Evolutionary conservation across 2,797 vertebrate species (phyloP).

Genomic region (Novumbra hubbsi): DNA sequence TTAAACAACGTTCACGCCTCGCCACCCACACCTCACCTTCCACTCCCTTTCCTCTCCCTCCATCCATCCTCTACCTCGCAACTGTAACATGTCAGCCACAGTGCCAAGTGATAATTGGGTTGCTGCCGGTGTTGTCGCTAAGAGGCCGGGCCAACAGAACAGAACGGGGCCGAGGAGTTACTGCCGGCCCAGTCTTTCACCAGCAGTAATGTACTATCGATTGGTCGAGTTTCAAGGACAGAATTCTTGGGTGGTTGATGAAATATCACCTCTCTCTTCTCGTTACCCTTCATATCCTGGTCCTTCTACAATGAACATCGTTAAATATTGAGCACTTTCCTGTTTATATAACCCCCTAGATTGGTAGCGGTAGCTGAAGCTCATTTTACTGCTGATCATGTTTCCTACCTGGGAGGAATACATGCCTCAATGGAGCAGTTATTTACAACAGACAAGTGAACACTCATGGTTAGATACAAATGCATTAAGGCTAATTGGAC

Average conservation of each 20-base stretch:
- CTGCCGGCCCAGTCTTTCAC: not conserved
- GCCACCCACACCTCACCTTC: not conserved
- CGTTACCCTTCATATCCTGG: not conserved
- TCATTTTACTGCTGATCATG: not conserved
- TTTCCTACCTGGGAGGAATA: not conserved
- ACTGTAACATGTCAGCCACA: not conserved
- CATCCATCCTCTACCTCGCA: constrained; percentile 3
- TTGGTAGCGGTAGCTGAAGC: not conserved
- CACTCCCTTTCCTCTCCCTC: not conserved
- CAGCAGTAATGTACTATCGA: not conserved
- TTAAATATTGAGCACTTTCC: not conserved
- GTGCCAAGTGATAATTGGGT: constrained; percentile 19
- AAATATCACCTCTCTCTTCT: not conserved
- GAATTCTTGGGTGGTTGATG: not conserved
- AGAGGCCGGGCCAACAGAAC: constrained; percentile 17
- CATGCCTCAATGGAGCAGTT: not conserved
- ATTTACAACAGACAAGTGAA: constrained; percentile 4
- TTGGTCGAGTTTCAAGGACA: not conserved
- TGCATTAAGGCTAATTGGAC: not conserved
- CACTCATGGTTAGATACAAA: constrained; percentile 21
- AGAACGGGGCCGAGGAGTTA: not conserved
- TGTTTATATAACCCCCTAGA: not conserved
- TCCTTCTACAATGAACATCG: not conserved
- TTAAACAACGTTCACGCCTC: constrained; percentile 13
- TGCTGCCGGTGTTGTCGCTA: constrained; percentile 10